phyloP scores from a whole-genome alignment of 2,113 vertebrate species.

The Alectura lathami region DNA sequence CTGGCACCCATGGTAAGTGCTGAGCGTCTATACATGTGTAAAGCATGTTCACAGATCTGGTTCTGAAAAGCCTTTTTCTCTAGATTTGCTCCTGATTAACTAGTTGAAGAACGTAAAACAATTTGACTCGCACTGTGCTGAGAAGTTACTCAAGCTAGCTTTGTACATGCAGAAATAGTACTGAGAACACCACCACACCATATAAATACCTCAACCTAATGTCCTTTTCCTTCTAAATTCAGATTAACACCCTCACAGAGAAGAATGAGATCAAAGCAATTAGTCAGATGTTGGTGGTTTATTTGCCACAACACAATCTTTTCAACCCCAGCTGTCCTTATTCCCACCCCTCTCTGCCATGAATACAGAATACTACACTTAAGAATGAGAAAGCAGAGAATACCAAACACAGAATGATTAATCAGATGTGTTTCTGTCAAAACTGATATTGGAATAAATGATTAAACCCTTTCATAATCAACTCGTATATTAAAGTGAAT shows the following conservation, averaged over 20 bases:
- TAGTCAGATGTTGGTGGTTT: slow-evolving; percentile 1
- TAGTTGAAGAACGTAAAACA: background rate
- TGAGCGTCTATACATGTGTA: background rate
- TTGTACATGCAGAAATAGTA: background rate
- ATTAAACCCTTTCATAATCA: slow-evolving; percentile 49
- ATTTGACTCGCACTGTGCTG: background rate
- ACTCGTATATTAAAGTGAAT: slow-evolving; percentile 58
- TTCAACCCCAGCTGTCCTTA: slow-evolving; percentile 25
- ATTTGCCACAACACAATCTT: slow-evolving; percentile 23
- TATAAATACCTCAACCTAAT: background rate
- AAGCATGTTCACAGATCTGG: background rate
- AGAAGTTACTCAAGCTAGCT: background rate
- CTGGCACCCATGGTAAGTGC: background rate
- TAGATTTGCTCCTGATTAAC: background rate
- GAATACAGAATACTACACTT: background rate
- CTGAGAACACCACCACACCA: background rate
- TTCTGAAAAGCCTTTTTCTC: background rate
- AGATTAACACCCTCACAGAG: background rate
- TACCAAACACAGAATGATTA: slow-evolving; percentile 38
- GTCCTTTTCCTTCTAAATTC: slow-evolving; percentile 7
- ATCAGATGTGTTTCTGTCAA: slow-evolving; percentile 41
- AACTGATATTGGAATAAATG: slow-evolving; percentile 48
- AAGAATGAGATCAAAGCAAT: slow-evolving; percentile 18
- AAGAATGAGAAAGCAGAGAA: slow-evolving; percentile 31
- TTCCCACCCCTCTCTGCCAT: background rate